Conservation (phyloP, 2,888 invertebrate species). For the Rapana venosa region DNA sequence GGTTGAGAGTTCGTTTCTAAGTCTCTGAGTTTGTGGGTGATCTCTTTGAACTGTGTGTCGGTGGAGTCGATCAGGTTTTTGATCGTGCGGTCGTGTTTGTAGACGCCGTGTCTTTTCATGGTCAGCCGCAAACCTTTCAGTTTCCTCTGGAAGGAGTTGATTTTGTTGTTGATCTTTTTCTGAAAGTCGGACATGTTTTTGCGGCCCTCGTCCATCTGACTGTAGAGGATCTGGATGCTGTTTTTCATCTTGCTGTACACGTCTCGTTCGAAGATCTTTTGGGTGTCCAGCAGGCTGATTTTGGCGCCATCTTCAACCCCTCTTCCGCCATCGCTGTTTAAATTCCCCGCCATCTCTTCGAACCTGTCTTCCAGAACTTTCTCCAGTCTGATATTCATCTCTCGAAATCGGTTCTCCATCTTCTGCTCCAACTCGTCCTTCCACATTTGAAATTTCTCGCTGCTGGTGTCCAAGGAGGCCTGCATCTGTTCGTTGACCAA, state of each 20-base stretch:
- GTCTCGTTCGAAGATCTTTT: neutral
- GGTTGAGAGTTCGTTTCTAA: neutral
- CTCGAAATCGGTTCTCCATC: neutral
- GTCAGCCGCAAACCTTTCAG: neutral
- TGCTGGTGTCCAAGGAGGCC: neutral
- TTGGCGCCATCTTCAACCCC: neutral
- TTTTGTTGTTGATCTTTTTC: neutral
- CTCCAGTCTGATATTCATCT: neutral
- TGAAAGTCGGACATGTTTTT: neutral
- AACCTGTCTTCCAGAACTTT: conserved; percentile 5
- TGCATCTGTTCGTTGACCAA: conserved; percentile 22
- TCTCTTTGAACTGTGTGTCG: neutral
- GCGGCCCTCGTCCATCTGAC: conserved; percentile 4
- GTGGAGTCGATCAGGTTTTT: neutral
- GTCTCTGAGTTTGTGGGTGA: neutral
- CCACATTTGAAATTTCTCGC: neutral
- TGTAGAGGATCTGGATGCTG: conserved; percentile 6
- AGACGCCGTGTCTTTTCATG: conserved; percentile 8
- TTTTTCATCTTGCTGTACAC: conserved; percentile 18
- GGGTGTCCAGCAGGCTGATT: neutral
- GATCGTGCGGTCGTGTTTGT: neutral
- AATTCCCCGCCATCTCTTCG: neutral
- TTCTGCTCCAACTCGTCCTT: neutral
- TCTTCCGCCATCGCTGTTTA: neutral
- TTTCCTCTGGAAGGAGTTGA: neutral